phyloP scores from a whole-genome alignment of 1,140 invertebrate genomes.

The Drosophila trapezifrons region DNA sequence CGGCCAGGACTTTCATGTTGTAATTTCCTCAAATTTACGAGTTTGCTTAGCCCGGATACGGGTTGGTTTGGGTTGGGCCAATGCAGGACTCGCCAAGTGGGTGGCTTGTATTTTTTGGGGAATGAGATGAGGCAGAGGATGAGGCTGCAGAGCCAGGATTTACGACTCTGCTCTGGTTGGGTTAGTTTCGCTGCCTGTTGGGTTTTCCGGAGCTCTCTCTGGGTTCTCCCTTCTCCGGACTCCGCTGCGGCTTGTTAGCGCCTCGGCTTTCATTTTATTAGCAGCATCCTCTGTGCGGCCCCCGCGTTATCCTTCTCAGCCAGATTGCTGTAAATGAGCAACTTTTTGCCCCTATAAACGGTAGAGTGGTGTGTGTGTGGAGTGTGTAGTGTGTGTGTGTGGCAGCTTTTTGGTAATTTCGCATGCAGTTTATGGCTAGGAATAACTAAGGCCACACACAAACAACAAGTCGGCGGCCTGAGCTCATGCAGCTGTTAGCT shows the following conservation, averaged over 20 bases:
- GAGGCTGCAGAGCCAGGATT: slow-evolving; percentile 58
- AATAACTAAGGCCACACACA: slow-evolving; percentile 46
- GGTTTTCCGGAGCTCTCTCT: slow-evolving; percentile 25
- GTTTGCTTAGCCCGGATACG: slow-evolving; percentile 60
- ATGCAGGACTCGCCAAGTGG: background rate
- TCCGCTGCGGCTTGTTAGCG: slow-evolving; percentile 66
- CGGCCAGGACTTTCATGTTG: slow-evolving; percentile 70
- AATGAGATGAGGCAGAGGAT: background rate
- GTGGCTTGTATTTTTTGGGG: slow-evolving; percentile 28
- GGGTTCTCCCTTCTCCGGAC: background rate
- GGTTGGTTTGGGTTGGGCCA: slow-evolving; percentile 17
- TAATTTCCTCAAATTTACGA: slow-evolving; percentile 80
- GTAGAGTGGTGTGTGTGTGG: background rate
- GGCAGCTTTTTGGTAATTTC: slow-evolving; percentile 73
- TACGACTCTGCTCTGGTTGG: slow-evolving; percentile 62
- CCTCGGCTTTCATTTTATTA: slow-evolving; percentile 72
- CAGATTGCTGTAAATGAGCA: slow-evolving; percentile 68
- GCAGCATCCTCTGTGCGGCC: slow-evolving; percentile 39
- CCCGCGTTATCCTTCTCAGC: slow-evolving; percentile 20
- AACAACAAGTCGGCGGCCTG: slow-evolving; percentile 18
- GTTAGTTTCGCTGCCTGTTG: slow-evolving; percentile 45
- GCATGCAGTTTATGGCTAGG: slow-evolving; percentile 76
- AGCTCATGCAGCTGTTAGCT: slow-evolving; percentile 59
- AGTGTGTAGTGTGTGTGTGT: slow-evolving; percentile 23
- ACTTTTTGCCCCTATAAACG: slow-evolving; percentile 56